phyloP scores from a whole-genome alignment of 2,888 invertebrate species.

The Melanchra persicariae region DNA sequence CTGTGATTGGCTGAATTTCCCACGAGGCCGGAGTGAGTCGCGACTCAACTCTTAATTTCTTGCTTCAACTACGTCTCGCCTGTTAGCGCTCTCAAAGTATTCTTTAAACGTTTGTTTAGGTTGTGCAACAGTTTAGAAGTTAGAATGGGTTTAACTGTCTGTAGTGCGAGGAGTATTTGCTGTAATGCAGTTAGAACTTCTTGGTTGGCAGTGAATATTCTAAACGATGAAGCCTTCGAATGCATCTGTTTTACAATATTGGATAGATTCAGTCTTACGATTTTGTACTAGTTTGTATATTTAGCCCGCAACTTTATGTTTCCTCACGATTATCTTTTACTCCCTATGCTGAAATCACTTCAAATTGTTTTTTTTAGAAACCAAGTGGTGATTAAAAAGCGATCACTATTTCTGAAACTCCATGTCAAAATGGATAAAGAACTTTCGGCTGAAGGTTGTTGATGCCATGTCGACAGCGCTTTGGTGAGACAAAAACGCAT shows the following conservation, averaged over 20 bases:
- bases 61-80: slow-evolving; percentile 72
- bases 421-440: not conserved
- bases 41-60: slow-evolving; percentile 88
- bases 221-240: not conserved
- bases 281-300: not conserved
- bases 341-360: too few species aligned
- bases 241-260: too few species aligned
- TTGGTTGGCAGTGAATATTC: not conserved
- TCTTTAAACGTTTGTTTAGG: slow-evolving; percentile 65
- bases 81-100: slow-evolving; percentile 71
- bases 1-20: slow-evolving; percentile 89
- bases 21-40: slow-evolving; percentile 74
- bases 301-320: too few species aligned
- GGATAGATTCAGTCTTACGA: not conserved
- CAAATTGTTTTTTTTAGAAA: too few species aligned
- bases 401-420: not conserved
- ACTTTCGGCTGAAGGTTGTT: not conserved
- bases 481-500: too few species aligned
- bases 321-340: too few species aligned
- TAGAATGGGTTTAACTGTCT: slow-evolving; percentile 8
- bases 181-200: not conserved
- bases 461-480: too few species aligned
- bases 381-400: too few species aligned
- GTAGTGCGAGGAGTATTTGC: slow-evolving; percentile 1
- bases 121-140: slow-evolving; percentile 47